phyloP scores from a whole-genome alignment of 2,113 vertebrate genomes.

The Turnix velox region DNA sequence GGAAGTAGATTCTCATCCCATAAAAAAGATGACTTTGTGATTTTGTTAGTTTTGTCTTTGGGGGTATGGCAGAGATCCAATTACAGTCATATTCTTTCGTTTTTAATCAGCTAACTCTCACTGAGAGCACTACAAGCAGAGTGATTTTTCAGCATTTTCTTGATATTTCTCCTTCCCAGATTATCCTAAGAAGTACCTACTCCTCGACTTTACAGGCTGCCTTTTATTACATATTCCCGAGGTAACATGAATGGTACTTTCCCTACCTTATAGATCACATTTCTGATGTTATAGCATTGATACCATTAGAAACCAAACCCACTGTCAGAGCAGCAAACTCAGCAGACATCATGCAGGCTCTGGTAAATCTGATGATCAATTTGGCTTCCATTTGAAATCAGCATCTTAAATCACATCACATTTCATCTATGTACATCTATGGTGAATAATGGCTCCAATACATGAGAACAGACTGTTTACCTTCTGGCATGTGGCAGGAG shows the following conservation, averaged over 20 bases:
- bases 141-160: not conserved
- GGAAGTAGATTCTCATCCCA: not conserved
- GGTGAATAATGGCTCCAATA: not conserved
- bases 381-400: not conserved
- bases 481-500: constrained; percentile 3
- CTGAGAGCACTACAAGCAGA: not conserved
- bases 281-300: not conserved
- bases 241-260: not conserved
- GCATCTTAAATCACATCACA: not conserved
- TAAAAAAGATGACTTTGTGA: not conserved
- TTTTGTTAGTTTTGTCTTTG: not conserved
- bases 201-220: not conserved
- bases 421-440: not conserved
- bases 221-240: not conserved
- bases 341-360: not conserved
- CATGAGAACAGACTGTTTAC: not conserved
- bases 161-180: not conserved
- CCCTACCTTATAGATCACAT: not conserved
- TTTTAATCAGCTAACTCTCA: not conserved
- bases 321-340: not conserved
- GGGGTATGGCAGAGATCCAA: not conserved
- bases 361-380: not conserved
- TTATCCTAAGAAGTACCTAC: not conserved
- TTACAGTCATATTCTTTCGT: not conserved
- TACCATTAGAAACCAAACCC: not conserved